phyloP scores from a whole-genome alignment of 2,888 invertebrate genomes.

The Lacanobia oleracea region DNA sequence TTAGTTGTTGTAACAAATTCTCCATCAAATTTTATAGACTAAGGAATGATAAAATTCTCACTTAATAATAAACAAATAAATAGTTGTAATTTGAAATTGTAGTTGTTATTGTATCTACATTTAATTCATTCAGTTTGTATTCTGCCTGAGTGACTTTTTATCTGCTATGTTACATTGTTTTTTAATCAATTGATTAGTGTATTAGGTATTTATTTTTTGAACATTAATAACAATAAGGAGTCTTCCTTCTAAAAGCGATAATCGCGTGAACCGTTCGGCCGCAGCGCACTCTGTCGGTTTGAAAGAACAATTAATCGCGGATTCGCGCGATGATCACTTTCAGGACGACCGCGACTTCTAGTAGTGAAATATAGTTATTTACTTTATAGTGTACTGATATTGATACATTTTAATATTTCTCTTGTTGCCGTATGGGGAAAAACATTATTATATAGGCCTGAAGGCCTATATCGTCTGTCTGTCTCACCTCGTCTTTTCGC shows the following conservation, averaged over 20 bases:
- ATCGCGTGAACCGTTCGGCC: too few relatives aligned
- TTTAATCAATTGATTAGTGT: background rate
- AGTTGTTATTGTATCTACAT: conserved; percentile 25
- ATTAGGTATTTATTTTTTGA: background rate
- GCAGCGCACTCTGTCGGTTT: too few relatives aligned
- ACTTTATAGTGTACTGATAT: background rate
- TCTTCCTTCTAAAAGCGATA: background rate
- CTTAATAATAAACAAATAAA: conserved; percentile 47
- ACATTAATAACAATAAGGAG: conserved; percentile 16
- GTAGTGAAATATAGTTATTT: conserved; percentile 2
- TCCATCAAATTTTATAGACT: conserved; percentile 53
- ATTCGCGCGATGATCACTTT: too few relatives aligned
- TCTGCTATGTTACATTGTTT: background rate
- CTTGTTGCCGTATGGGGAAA: background rate
- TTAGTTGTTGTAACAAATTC: conserved; percentile 52
- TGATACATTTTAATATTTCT: conserved; percentile 18
- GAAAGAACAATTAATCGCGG: too few relatives aligned
- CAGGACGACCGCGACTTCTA: too few relatives aligned
- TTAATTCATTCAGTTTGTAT: conserved; percentile 5
- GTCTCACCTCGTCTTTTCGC: background rate
- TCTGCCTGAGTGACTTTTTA: background rate
- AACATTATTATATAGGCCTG: too few relatives aligned
- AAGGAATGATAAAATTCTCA: conserved; percentile 62
- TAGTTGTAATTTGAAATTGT: conserved; percentile 19
- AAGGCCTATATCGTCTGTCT: background rate